A percentile compares a stretch with the other conserved stretches of the same genome.
Evolutionary conservation across 1,140 invertebrate genomes (phyloP).

Genomic region (Cataglyphis hispanica): DNA sequence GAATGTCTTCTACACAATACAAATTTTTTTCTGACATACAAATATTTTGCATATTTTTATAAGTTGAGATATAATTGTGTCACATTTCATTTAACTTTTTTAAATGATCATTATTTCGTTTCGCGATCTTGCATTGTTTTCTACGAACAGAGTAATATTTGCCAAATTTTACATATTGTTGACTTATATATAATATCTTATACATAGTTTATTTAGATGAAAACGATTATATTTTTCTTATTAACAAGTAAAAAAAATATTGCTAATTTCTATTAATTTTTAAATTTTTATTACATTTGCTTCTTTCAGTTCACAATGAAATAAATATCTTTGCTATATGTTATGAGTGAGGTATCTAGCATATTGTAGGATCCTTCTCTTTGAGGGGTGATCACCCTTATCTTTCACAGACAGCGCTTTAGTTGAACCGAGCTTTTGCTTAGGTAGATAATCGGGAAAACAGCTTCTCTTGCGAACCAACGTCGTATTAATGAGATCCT

Average conservation of each 20-base stretch:
- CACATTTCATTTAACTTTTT: neutral
- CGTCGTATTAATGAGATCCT: conserved; percentile 69
- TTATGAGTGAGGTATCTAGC: neutral
- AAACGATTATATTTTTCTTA: too few species aligned
- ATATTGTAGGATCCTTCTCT: conserved; percentile 24
- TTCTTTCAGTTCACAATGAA: neutral
- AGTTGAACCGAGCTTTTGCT: neutral
- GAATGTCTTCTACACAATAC: neutral
- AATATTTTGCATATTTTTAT: neutral
- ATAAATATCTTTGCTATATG: neutral
- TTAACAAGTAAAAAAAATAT: too few species aligned
- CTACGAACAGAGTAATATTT: neutral
- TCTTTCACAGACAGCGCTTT: conserved; percentile 30
- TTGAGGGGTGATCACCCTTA: conserved; percentile 21
- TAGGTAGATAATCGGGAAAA: conserved; percentile 27
- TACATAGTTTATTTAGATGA: too few species aligned
- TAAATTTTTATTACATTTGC: neutral
- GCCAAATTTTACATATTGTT: neutral
- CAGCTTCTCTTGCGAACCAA: neutral
- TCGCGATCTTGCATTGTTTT: neutral
- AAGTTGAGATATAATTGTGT: neutral
- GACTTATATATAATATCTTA: neutral
- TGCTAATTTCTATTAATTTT: neutral
- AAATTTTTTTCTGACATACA: too few species aligned
- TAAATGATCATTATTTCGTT: neutral